These are phyloP conservation scores for Saccostrea cuccullata DNA, from an alignment of 1,140 invertebrate species.

Conservation along the genomic window DNA sequence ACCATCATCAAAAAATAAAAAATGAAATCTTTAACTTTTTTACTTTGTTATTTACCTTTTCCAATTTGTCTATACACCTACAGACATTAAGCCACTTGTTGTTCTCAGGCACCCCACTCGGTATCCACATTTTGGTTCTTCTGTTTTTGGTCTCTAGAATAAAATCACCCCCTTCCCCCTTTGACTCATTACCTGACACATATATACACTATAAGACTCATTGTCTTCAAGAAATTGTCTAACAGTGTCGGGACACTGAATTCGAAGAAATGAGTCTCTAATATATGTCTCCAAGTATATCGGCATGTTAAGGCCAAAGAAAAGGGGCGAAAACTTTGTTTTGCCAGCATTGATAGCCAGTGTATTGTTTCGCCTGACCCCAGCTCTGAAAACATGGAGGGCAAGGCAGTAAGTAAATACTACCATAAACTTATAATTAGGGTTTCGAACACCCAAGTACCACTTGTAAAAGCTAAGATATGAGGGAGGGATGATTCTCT, in stretches of 20 bases:
- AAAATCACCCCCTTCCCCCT: conserved; percentile 48
- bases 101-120: conserved; percentile 13
- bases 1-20: too few species aligned
- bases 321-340: too few species aligned
- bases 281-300: not conserved
- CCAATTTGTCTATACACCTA: conserved; percentile 22
- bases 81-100: conserved; percentile 12
- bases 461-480: not conserved
- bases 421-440: conserved; percentile 31
- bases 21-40: not conserved
- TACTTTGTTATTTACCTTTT: conserved; percentile 5
- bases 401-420: not conserved
- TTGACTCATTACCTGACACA: conserved; percentile 10
- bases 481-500: not conserved
- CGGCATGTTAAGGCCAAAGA: too few species aligned
- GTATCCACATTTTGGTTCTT: conserved; percentile 40
- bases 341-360: too few species aligned
- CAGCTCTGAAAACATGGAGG: conserved; percentile 26
- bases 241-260: conserved; percentile 11
- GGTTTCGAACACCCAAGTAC: conserved; percentile 4
- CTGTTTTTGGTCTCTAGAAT: not conserved
- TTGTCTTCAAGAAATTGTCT: not conserved
- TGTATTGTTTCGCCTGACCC: not conserved
- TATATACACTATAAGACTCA: not conserved
- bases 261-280: conserved; percentile 18